Evolutionary conservation across 2,888 invertebrate species (phyloP), one percentile per base, ranked within the genome.

Genomic region (Hirtodrosophila trivittata): DNA sequence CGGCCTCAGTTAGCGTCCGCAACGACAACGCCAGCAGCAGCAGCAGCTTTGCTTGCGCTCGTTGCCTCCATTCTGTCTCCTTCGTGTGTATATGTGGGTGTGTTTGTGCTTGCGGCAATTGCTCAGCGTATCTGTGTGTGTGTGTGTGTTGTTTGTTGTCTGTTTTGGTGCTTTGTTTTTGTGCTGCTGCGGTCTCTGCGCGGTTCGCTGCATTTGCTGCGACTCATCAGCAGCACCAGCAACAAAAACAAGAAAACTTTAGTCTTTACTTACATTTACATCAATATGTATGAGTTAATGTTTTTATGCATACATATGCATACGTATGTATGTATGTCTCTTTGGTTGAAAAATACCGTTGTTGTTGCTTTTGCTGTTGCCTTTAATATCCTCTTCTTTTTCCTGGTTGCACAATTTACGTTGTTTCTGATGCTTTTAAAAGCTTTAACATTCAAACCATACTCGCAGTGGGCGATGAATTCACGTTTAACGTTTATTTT

Each of bases 331-430:
- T 58, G 52, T 50, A n/a, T n/a, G n/a, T n/a, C n/a, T n/a, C n/a
- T n/a, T n/a, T n/a, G n/a, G n/a, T n/a, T n/a, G n/a, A n/a, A 57
- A 70, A 66, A 57, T 75, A 75, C 66, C 75, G 77, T 77, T 74
- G 55, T 18, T 45, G 42, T 46, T 47, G 13, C 30, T 50, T 54
- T 30, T 39, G 32, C 25, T 41, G 26, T 37, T 39, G 16, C 26
- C 45, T 21, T 13, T 39, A 18, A 28, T 33, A 46, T 14, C 9
- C 28, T 12, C 33, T 45, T 32, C 35, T 18, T 37, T 18, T 45
- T 52, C 35, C 43, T 50, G 50, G 26, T 52, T 45, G 32, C 41
- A 46, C 41, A 59, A 37, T 35, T 32, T 18, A 9, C 10, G 37
- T 39, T 32, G 16, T 12, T 35, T 49, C 49, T 56, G 28, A 8